Conservation (phyloP, 1,140 invertebrate genomes). For the Oscheius sp. region DNA sequence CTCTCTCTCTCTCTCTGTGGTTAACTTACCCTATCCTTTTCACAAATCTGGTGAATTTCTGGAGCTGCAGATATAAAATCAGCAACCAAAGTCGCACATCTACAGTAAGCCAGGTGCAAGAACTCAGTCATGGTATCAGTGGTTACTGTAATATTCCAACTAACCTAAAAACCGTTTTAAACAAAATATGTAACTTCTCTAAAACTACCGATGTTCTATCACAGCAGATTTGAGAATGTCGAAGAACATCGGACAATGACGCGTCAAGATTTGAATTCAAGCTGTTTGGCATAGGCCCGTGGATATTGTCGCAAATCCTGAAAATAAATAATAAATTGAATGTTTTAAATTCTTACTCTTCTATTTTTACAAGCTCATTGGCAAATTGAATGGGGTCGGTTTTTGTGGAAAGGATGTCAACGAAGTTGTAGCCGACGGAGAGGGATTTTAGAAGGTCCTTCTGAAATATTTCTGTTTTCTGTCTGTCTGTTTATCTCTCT, state of each 20-base stretch:
- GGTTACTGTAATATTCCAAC: not conserved
- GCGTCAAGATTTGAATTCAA: not conserved
- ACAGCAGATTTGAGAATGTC: not conserved
- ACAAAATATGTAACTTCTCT: not conserved
- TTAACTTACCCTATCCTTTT: not conserved
- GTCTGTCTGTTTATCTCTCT: too few relatives aligned
- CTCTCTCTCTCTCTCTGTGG: too few relatives aligned
- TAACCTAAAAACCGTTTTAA: not conserved
- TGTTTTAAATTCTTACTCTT: too few relatives aligned
- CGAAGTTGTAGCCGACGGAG: not conserved
- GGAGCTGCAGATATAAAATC: not conserved
- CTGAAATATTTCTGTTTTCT: too few relatives aligned
- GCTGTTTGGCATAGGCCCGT: not conserved
- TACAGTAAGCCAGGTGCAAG: not conserved
- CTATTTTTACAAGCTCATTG: not conserved
- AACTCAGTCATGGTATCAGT: not conserved
- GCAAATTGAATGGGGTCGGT: not conserved
- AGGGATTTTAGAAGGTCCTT: not conserved
- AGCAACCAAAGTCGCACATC: not conserved
- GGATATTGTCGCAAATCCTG: not conserved
- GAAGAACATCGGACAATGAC: not conserved
- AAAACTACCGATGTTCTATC: not conserved
- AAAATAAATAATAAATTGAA: too few relatives aligned
- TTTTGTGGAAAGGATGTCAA: not conserved
- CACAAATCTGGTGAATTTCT: not conserved